These are phyloP conservation scores for Pelmatolapia mariae DNA, from an alignment of 2,113 vertebrate genomes.

Conservation along the genomic window DNA sequence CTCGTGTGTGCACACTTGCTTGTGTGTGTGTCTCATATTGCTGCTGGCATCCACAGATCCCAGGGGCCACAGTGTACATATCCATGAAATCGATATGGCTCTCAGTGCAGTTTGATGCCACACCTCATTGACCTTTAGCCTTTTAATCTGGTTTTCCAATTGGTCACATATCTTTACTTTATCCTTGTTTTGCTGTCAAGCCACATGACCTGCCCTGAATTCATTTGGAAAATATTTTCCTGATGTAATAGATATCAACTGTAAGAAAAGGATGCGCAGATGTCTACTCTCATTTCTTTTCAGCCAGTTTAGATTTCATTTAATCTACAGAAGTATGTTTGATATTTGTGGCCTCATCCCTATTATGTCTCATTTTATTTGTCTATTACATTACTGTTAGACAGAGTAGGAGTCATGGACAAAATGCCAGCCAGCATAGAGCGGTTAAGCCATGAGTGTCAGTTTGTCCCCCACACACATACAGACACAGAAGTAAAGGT, in stretches of 20 bases:
- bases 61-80: constrained; percentile 3
- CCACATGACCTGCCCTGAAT: not conserved
- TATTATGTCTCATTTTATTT: not conserved
- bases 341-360: not conserved
- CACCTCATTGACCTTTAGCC: constrained; percentile 60
- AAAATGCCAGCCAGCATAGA: not conserved
- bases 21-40: constrained; percentile 43
- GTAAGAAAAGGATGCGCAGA: not conserved
- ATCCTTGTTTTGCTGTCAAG: constrained; percentile 3
- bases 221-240: constrained; percentile 29
- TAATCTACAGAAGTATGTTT: not conserved
- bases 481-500: not conserved
- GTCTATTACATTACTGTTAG: not conserved
- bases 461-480: not conserved
- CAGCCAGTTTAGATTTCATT: not conserved
- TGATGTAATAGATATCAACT: not conserved
- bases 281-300: not conserved
- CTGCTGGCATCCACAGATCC: constrained; percentile 40
- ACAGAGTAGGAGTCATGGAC: not conserved
- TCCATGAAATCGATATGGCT: constrained; percentile 54
- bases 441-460: not conserved
- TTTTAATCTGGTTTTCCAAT: constrained; percentile 60
- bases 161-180: constrained; percentile 48
- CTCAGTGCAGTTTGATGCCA: constrained; percentile 52
- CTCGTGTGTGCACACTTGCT: not conserved